Evolutionary conservation across 1,140 invertebrate genomes (phyloP).

Genomic region (Chionoecetes opilio): DNA sequence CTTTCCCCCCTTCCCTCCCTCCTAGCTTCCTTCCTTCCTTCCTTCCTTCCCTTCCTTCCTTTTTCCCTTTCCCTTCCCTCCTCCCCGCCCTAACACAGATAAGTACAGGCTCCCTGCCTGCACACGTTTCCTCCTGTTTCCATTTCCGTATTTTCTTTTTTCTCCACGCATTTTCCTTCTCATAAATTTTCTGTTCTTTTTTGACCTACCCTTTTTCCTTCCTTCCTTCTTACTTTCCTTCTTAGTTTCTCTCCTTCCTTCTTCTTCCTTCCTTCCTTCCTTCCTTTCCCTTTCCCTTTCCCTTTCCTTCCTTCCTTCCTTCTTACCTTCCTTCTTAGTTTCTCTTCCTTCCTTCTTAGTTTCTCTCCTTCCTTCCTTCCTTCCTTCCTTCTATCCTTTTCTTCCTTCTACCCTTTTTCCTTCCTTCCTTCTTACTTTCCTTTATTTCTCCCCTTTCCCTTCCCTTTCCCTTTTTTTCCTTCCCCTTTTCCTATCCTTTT

Average conservation of each 20-base stretch:
- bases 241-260: neutral
- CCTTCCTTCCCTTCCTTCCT: neutral
- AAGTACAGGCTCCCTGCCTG: no score
- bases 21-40: neutral
- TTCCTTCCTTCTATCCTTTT: neutral
- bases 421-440: neutral
- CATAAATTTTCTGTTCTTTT: no score
- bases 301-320: neutral
- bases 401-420: neutral
- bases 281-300: neutral
- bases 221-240: neutral
- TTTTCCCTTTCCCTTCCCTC: neutral
- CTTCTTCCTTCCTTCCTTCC: neutral
- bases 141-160: neutral
- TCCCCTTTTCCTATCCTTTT: neutral
- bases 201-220: neutral
- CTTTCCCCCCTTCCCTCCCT: neutral
- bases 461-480: neutral
- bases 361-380: neutral
- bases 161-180: neutral
- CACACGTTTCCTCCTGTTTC: neutral
- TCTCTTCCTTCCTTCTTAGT: neutral
- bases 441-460: neutral
- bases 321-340: neutral
- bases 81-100: neutral